Evolutionary conservation across 1,140 invertebrate species (phyloP).

Genomic region (Gonatopus flavifemur): DNA sequence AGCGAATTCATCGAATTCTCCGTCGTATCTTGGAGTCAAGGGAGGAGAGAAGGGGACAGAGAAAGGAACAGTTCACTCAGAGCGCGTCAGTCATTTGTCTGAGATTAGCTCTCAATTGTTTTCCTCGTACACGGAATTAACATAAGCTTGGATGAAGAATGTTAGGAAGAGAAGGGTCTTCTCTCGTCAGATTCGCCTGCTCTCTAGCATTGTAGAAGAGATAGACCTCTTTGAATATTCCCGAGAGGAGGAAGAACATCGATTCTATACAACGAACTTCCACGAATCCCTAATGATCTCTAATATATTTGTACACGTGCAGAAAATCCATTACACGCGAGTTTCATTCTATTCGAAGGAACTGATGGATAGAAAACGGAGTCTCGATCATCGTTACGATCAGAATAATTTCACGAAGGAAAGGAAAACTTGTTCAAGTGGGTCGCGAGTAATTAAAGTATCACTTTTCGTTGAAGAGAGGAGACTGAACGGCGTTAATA

Average conservation of each 20-base stretch:
- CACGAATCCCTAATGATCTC: conserved; percentile 33
- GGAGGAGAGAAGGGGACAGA: no score
- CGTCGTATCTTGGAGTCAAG: no score
- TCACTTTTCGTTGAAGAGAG: conserved; percentile 16
- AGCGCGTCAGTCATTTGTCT: conserved; percentile 56
- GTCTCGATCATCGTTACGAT: no score
- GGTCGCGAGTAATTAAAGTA: conserved; percentile 17
- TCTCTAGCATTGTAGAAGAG: no score
- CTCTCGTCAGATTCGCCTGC: conserved; percentile 31
- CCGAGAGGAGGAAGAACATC: conserved; percentile 24
- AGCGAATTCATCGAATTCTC: no score
- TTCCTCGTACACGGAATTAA: conserved; percentile 51
- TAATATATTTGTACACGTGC: no score
- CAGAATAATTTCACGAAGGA: no score
- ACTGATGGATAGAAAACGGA: no score
- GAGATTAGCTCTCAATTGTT: conserved; percentile 57
- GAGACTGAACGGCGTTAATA: conserved; percentile 50
- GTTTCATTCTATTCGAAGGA: no score
- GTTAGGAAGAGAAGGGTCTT: conserved; percentile 41
- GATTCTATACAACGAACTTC: conserved; percentile 21
- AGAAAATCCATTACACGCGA: no score
- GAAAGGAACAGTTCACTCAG: no score
- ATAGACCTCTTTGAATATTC: conserved; percentile 37
- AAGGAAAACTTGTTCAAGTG: no score
- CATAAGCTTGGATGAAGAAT: conserved; percentile 59